A percentile compares a stretch with the other conserved stretches of the same genome.
phyloP scores from a whole-genome alignment of 2,888 invertebrate species.

The Drosophila pegasa region DNA sequence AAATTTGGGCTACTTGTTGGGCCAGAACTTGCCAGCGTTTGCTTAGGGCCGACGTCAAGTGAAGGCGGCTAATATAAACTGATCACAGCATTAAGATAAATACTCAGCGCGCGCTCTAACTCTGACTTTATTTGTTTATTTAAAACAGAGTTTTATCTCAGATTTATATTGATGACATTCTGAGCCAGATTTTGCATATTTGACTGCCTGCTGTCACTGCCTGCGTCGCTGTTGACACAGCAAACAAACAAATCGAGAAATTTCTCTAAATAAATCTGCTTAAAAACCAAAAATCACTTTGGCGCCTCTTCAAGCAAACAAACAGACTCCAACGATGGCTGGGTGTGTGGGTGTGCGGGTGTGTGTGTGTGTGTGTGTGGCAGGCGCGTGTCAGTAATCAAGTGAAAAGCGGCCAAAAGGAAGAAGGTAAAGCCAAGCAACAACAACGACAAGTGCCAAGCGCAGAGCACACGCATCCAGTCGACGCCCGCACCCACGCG shows the following conservation, averaged over 20 bases:
- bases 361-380: constrained; percentile 27
- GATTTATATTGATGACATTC: constrained; percentile 14
- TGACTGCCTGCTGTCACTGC: not conserved
- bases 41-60: not conserved
- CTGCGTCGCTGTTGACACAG: constrained; percentile 17
- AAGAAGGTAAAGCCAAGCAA: constrained; percentile 44
- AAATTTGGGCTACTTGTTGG: constrained; percentile 41
- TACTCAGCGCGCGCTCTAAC: not conserved
- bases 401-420: constrained; percentile 46
- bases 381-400: constrained; percentile 74
- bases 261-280: constrained; percentile 63
- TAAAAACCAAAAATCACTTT: constrained; percentile 62
- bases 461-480: constrained; percentile 37
- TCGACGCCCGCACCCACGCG: not conserved
- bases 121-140: constrained; percentile 3
- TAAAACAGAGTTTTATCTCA: not conserved
- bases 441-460: constrained; percentile 47
- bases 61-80: not conserved
- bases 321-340: constrained; percentile 14
- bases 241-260: constrained; percentile 50
- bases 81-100: constrained; percentile 5
- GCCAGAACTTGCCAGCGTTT: not conserved
- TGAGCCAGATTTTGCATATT: constrained; percentile 4
- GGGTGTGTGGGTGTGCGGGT: not conserved
- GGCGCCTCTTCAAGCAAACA: constrained; percentile 26